Evolutionary conservation across 2,888 invertebrate genomes (phyloP).

Genomic region (Cerastis leucographa): DNA sequence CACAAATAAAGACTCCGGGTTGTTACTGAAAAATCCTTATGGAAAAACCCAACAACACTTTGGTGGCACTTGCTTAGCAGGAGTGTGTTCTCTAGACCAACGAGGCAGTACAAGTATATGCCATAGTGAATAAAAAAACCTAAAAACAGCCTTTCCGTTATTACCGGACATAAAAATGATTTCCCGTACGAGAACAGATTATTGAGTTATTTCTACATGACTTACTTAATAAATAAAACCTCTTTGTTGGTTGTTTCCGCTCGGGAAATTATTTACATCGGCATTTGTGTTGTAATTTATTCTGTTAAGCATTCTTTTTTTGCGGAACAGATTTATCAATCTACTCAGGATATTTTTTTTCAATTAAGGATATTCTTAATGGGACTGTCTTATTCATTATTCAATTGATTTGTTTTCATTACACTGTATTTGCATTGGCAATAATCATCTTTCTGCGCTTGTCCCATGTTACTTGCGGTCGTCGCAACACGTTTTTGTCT

Average conservation of each 20-base stretch:
- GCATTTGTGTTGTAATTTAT: slow-evolving; percentile 11
- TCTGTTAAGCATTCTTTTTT: neutral
- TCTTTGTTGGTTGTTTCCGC: slow-evolving; percentile 25
- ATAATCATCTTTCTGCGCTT: too few species aligned
- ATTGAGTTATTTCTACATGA: slow-evolving; percentile 38
- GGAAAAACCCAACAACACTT: neutral
- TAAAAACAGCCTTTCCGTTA: neutral
- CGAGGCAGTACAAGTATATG: neutral
- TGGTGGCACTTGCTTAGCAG: neutral
- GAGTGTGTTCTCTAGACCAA: neutral
- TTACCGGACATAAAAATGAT: slow-evolving; percentile 4
- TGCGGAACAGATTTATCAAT: neutral
- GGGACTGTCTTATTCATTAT: too few species aligned
- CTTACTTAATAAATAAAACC: slow-evolving; percentile 49
- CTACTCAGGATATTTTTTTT: too few species aligned
- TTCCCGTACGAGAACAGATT: slow-evolving; percentile 28
- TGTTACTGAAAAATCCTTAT: neutral
- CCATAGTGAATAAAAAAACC: neutral
- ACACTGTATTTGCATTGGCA: too few species aligned
- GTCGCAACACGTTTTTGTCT: too few species aligned
- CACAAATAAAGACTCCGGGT: too few species aligned
- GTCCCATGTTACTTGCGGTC: too few species aligned
- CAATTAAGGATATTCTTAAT: too few species aligned
- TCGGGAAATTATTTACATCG: slow-evolving; percentile 34
- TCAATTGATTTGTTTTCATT: too few species aligned